These are phyloP conservation scores for Andricus quercusramuli DNA, from an alignment of 2,888 invertebrate genomes.

Conservation along the genomic window DNA sequence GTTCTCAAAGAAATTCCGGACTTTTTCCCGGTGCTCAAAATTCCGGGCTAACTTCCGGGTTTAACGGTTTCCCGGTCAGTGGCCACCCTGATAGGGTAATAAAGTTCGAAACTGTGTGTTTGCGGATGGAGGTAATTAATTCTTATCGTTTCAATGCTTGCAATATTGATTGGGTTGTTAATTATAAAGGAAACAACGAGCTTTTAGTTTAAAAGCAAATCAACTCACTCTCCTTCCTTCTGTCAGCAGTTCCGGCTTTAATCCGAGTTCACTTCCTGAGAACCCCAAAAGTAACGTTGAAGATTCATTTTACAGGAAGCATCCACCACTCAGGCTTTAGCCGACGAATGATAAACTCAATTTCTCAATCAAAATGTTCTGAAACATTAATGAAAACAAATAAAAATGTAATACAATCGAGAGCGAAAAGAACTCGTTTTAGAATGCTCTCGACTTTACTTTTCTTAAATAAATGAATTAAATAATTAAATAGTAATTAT, in stretches of 20 bases:
- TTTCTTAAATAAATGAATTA: too few species aligned
- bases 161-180: neutral
- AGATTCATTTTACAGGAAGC: neutral
- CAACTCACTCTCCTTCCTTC: neutral
- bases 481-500: too few species aligned
- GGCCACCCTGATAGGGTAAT: neutral
- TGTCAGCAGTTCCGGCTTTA: neutral
- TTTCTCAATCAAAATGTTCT: neutral
- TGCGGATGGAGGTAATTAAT: neutral
- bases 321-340: neutral
- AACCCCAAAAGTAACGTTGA: neutral
- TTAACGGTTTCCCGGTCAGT: too few species aligned
- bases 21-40: too few species aligned
- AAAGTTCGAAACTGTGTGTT: neutral
- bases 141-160: neutral
- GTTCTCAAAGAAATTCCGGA: too few species aligned
- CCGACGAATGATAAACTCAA: neutral
- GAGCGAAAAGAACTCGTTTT: too few species aligned
- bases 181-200: neutral
- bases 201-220: constrained; percentile 2
- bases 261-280: neutral
- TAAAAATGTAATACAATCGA: neutral
- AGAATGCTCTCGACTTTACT: too few species aligned
- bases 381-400: neutral
- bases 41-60: too few species aligned